These are phyloP conservation scores for Anhinga rufa DNA, from an alignment of 2,113 vertebrate species.

Conservation along the genomic window DNA sequence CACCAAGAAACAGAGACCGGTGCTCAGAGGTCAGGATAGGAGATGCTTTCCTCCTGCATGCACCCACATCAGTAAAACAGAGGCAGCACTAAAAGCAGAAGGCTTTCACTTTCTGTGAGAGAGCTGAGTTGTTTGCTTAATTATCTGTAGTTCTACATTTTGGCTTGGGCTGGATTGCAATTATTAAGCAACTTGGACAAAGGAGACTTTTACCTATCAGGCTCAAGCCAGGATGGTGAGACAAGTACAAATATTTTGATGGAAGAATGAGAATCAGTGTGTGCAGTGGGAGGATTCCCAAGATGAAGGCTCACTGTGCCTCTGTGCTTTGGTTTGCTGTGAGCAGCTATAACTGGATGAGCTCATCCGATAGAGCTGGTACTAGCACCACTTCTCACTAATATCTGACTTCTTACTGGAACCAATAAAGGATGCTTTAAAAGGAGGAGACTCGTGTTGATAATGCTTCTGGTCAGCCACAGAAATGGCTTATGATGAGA, in stretches of 20 bases:
- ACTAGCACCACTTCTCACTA: not conserved
- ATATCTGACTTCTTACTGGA: not conserved
- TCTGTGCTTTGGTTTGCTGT: not conserved
- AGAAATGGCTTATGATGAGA: not conserved
- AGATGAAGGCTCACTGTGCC: not conserved
- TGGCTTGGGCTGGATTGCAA: not conserved
- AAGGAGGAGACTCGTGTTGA: not conserved
- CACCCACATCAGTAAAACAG: not conserved
- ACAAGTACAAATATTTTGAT: not conserved
- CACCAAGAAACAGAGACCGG: not conserved
- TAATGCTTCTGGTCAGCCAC: not conserved
- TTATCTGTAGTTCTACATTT: not conserved
- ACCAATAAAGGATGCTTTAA: not conserved
- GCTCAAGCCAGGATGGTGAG: not conserved
- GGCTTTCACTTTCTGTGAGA: not conserved
- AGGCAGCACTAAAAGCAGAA: not conserved
- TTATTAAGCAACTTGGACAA: not conserved
- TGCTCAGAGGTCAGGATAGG: not conserved
- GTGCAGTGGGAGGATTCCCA: not conserved
- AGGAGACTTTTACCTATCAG: not conserved
- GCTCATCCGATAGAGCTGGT: not conserved
- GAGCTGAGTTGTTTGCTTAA: not conserved
- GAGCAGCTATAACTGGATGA: not conserved
- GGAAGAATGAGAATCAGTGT: not conserved
- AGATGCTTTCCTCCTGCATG: not conserved